Conservation (phyloP, 1,140 invertebrate genomes). For the Drosophila varians region DNA sequence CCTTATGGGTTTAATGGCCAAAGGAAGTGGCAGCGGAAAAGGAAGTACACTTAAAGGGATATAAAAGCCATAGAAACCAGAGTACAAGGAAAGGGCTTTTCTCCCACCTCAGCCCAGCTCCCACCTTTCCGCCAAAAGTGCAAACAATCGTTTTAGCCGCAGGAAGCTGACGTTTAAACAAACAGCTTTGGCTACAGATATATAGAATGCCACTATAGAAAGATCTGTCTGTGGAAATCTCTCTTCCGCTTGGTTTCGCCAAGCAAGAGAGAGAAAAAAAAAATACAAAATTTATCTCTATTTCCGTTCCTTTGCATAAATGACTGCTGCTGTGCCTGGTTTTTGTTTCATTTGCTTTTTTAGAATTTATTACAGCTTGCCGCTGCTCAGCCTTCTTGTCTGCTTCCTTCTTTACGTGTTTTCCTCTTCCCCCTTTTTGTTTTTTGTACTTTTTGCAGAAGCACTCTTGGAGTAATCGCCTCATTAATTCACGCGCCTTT, state of each 20-base stretch:
- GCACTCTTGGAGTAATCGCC: slow-evolving; percentile 73
- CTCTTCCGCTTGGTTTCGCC: slow-evolving; percentile 65
- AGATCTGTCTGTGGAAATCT: slow-evolving; percentile 68
- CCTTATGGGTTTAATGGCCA: slow-evolving; percentile 24
- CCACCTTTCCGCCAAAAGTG: slow-evolving; percentile 54
- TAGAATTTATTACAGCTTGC: slow-evolving; percentile 68
- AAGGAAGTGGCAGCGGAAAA: slow-evolving; percentile 45
- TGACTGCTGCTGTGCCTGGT: slow-evolving; percentile 37
- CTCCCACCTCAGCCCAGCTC: slow-evolving; percentile 28
- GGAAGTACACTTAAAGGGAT: slow-evolving; percentile 44
- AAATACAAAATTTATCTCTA: slow-evolving; percentile 76
- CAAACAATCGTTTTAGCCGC: too few species aligned
- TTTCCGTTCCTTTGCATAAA: slow-evolving; percentile 79
- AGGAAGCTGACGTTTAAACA: slow-evolving; percentile 79
- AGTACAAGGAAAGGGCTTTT: slow-evolving; percentile 16
- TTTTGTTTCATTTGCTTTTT: slow-evolving; percentile 62
- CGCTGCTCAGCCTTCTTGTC: slow-evolving; percentile 6
- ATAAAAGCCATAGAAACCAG: not conserved
- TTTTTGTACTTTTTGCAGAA: slow-evolving; percentile 23
- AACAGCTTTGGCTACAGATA: slow-evolving; percentile 32
- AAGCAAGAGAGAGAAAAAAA: slow-evolving; percentile 36
- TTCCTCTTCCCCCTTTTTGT: slow-evolving; percentile 5
- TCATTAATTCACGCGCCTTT: slow-evolving; percentile 78
- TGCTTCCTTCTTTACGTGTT: slow-evolving; percentile 39
- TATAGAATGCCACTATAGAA: slow-evolving; percentile 15